These are phyloP conservation scores for Tragulus kanchil DNA, from an alignment of 2,113 vertebrate genomes.

Conservation along the genomic window DNA sequence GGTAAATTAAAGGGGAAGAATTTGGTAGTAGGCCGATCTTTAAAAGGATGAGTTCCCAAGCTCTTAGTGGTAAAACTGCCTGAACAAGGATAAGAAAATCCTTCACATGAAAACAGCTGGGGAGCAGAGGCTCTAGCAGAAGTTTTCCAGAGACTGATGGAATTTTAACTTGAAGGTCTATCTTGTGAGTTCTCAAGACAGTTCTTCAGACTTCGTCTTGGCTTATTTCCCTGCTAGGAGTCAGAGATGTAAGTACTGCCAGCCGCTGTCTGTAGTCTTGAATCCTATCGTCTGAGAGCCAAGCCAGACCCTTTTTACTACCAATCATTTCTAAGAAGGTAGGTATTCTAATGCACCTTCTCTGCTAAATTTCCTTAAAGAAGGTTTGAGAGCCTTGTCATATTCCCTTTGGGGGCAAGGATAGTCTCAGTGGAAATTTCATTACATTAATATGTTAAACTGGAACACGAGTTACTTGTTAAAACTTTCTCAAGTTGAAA, in stretches of 20 bases:
- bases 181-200: neutral
- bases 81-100: constrained; percentile 51
- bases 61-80: constrained; percentile 9
- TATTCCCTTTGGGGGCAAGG: constrained; percentile 25
- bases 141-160: constrained; percentile 40
- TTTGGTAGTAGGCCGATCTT: too few species aligned
- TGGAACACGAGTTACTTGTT: neutral
- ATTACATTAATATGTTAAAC: constrained; percentile 1
- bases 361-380: constrained; percentile 34
- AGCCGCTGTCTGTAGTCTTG: neutral
- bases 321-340: neutral
- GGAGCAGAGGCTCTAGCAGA: constrained; percentile 25
- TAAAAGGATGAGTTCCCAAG: constrained; percentile 32
- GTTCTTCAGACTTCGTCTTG: constrained; percentile 29
- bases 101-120: constrained; percentile 26
- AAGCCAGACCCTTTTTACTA: neutral
- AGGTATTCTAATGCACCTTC: neutral
- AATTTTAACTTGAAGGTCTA: constrained; percentile 7
- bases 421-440: neutral
- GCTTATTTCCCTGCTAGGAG: neutral
- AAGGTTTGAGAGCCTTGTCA: neutral
- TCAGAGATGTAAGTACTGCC: neutral
- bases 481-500: constrained; percentile 51
- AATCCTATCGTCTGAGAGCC: neutral
- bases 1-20: too few species aligned